Conservation (phyloP, 1,140 invertebrate species). For the Pararge aegeria region DNA sequence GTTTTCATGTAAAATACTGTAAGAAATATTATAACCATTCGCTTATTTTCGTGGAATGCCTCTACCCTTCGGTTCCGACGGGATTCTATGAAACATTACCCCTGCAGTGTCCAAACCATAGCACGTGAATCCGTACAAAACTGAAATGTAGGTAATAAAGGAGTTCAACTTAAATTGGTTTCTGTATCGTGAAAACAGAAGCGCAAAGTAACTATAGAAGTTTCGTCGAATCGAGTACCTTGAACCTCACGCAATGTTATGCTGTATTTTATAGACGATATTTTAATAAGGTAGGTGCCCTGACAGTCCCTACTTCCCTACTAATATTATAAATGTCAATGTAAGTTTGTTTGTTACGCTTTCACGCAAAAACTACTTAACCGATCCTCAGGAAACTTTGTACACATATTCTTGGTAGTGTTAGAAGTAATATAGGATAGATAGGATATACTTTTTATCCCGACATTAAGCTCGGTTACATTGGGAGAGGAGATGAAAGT, state of each 20-base stretch:
- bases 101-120: constrained; percentile 12
- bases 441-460: too few species aligned
- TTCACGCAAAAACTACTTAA: too few species aligned
- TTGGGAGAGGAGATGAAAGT: too few species aligned
- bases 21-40: background rate
- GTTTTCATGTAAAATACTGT: too few species aligned
- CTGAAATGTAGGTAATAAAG: background rate
- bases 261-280: background rate
- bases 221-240: constrained; percentile 5
- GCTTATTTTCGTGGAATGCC: constrained; percentile 13
- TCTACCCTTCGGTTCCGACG: constrained; percentile 6
- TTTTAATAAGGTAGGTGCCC: background rate
- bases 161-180: constrained; percentile 1
- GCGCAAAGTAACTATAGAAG: background rate
- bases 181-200: background rate
- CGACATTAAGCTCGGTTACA: too few species aligned
- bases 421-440: too few species aligned
- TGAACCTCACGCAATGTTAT: constrained; percentile 7
- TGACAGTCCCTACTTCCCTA: too few species aligned
- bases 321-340: too few species aligned
- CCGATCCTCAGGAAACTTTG: too few species aligned
- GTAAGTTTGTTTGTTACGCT: too few species aligned
- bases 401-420: too few species aligned
- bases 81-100: constrained; percentile 24
- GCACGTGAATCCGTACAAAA: background rate